Base-by-base conservation (phyloP, 1,140 invertebrate genomes). In the Saccostrea cuccullata region DNA sequence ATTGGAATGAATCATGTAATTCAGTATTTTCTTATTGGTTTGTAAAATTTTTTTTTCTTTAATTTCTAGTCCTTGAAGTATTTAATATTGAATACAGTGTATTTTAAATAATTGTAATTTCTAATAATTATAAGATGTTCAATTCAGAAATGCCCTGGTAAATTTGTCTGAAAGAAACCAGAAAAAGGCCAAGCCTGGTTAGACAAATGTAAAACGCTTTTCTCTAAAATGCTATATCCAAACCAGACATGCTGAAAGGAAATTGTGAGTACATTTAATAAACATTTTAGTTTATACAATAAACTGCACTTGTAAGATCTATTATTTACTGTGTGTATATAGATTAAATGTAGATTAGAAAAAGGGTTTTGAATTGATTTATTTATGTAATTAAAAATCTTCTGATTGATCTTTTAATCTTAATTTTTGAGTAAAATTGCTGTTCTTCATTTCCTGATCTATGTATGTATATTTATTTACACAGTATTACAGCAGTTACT, bases 101-200 rank as follows among this genome's bases (percentile, higher is more conserved):
- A 47, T 47, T 2, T 47, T 55, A 12, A 17, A 55, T 20, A 84
- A 67, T 60, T 87, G 30, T 47, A 47, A 47, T 47, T 47, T 47
- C 0, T 23, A 36, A 0, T 73, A 23, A 70, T 26, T 86, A 0
- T 20, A 23, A 70, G 15, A 47, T 12, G n/a, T 64, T 64, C n/a
- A 20, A 85, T 83, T 91, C 91, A 95, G 94, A 95, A 94, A 92
- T 90, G 94, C 94, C 26, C 70, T 95, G 55, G 93, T 26, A 93
- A 93, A 70, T 94, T 94, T 95, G 40, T 88, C 89, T 73, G 85
- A 5, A 90, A 88, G 60, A 93, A 92, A 60, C 85, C 87, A 77
- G 92, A 92, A 40, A 91, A 92, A 83, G 91, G 90, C 2, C 88
- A 90, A 67, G 77, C 82, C 11, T 95, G 94, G 94, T 36, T 95